Base-by-base conservation (phyloP, 2,888 invertebrate genomes). In the Oithona nana region DNA sequence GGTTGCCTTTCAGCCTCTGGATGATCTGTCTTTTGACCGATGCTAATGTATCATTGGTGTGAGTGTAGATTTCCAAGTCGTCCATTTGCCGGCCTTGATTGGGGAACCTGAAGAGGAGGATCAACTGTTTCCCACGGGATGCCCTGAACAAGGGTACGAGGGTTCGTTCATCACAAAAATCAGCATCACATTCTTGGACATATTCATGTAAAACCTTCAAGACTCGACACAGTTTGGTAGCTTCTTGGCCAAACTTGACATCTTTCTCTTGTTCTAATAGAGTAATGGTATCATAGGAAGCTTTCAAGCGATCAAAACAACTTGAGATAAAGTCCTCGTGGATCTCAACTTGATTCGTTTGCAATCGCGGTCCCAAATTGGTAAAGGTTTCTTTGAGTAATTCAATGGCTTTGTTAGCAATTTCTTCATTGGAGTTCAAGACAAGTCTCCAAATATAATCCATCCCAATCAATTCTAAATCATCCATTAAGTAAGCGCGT, bases 401-500 rank as follows among this genome's bases (percentile, higher is more conserved):
- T 74, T 88, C 86, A 67, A 93, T 92, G 24, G 89, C 95, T 68
- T 90, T 84, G 70, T 82, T 82, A 13, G 94, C 90, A 68, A 95
- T 93, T 69, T 92, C 92, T 72, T 94, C 92, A 1, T 84, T 82
- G 67, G 90, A 88, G 67, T 86, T 83, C 26, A 90, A 85, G 67
- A 94, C 88, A 69, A 86, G 87, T 74, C 86, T 80, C 95, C 95
- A 95, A 69, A 95, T 78, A 77, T 95, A 95, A 75, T 95, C 94
- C 71, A 89, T 82, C 66, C 95, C 95, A 72, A 93, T 89, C 70
- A 95, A 81, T 78, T 94, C 92, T 68, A 88, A 83, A 75, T 93
- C 90, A 73, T 93, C 90, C 76, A 94, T 85, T 70, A 88, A 78
- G 74, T 85, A 83, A 66, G 85, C 83, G 69, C 89, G 81, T 71